Base-by-base conservation (phyloP, 2,113 vertebrate genomes). In the Ranitomeya imitator region DNA sequence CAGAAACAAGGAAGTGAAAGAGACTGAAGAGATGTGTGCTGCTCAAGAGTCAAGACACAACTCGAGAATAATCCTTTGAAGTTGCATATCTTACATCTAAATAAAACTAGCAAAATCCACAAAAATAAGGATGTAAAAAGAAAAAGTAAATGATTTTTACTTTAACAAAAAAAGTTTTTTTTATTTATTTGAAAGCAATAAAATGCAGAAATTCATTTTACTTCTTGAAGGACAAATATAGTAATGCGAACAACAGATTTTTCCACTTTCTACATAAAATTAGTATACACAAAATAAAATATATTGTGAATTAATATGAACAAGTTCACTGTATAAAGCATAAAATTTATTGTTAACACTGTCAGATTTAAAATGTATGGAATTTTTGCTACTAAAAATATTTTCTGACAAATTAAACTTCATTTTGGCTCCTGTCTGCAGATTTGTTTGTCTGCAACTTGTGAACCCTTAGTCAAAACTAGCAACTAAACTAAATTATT, bases 401-500 rank as follows among this genome's bases (percentile, higher is more conserved):
- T 65, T 71, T 71, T 45, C 37, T 83, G 63, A 54, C 19, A 83
- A 79, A 79, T 63, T 59, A 63, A 52, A 80, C 77, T 59, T 18
- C 77, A 87, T 69, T 88, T 88, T 82, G 54, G 67, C 82, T 88
- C 65, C 52, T 60, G 55, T 80, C 65, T 82, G 63, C 87, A 84
- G 71, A 77, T 21, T 45, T 77, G 52, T 89, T 88, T 78, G 81
- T 77, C 61, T 85, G 82, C 51, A 89, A 85, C 78, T 79, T 79
- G 87, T 89, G 74, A 79, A 60, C 52, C 37, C 61, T 84, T 84
- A 85, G 87, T 88, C 73, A 88, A 78, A 89, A 89, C 60, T 59
- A 84, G 81, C 87, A 79, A 89, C 60, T 67, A 69, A 83, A 59
- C 79, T 89, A 89, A 85, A 89, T 89, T 89, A 89, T 89, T 89